Conservation (phyloP, 2,797 vertebrate genomes). For the Pyrocephalus nanus region DNA sequence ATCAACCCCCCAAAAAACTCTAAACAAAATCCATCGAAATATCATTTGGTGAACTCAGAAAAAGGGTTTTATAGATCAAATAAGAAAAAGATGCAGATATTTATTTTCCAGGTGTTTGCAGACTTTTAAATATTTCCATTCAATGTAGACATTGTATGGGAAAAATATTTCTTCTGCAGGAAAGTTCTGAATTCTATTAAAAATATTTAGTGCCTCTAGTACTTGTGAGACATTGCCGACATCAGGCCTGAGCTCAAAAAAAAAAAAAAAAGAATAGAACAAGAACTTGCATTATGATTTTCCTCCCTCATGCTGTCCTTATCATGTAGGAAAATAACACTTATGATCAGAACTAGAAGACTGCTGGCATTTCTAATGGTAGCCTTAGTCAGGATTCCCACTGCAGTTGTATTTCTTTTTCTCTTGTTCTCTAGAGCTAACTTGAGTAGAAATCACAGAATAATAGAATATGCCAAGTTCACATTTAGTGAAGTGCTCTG, state of each 20-base stretch:
- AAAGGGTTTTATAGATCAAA: background rate
- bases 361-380: background rate
- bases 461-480: background rate
- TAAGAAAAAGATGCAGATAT: background rate
- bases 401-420: background rate
- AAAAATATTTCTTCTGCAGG: background rate
- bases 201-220: background rate
- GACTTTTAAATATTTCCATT: background rate
- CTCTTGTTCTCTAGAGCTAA: background rate
- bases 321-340: background rate
- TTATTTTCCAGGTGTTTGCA: background rate
- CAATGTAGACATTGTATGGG: background rate
- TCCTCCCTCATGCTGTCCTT: background rate
- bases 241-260: background rate
- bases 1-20: rapidly evolving
- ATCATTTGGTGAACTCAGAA: background rate
- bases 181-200: background rate
- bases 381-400: background rate
- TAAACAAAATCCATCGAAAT: background rate
- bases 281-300: background rate
- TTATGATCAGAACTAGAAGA: background rate
- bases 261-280: background rate
- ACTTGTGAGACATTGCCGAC: background rate
- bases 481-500: background rate
- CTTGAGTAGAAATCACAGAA: background rate